Base-by-base conservation (phyloP, 2,888 invertebrate genomes). In the Nymphalis c-album region DNA sequence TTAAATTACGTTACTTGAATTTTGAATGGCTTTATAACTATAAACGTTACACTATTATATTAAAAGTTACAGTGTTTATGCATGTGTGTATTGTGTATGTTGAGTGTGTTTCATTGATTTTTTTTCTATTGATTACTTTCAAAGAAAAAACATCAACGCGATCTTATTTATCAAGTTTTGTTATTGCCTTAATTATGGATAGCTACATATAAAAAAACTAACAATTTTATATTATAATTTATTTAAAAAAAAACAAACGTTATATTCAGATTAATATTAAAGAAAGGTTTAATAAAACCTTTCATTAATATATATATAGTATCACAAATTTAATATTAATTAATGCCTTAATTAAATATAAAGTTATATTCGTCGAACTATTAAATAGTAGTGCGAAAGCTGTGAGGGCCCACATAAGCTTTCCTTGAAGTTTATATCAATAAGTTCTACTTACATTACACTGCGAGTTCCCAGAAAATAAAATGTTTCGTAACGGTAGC, bases 71-170 rank as follows among this genome's bases (percentile, higher is more conserved):
- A 65, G 57, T 57, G 67, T 63, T 71, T 69, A 59, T 26, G 45
- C 47, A 60, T 60, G 63, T 53, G 59, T 60, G 60, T 57, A 65
- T n/a, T 22, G 22, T 22, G 22, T 22, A 22, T 22, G 22, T 64
- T 55, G 48, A 55, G 10, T 35, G 55, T 18, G 40, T 40, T 57
- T n/a, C 5, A 40, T 58, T 59, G 57, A 47, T 60, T 20, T 69
- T 26, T 63, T 53, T 66, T 46, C 20, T 70, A 69, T 69, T 66
- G 63, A 71, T 71, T 60, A 59, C 26, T 67, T 71, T 55, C 67
- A 64, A 72, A 77, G 73, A 75, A 78, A 80, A 80, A 79, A 80
- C 77, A 68, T 79, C 79, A 78, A 80, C 80, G 80, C 78, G 76
- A 68, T 69, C 72, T 45, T 55, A 55, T 51, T 22, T 51, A 51